Base-by-base conservation (phyloP, 2,113 vertebrate genomes). In the Psephotus haematonotus region DNA sequence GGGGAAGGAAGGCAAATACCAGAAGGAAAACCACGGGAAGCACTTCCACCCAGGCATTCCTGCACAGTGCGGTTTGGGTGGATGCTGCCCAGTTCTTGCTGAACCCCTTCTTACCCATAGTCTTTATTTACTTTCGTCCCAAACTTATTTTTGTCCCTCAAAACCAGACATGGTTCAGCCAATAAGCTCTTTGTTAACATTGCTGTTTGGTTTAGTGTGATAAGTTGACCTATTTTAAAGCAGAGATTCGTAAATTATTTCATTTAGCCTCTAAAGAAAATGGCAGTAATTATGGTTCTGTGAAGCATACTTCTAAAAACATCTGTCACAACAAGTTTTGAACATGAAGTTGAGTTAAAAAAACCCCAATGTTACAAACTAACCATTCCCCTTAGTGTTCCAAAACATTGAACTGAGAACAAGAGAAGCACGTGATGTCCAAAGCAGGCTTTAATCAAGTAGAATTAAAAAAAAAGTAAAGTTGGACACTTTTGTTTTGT, bases 151-250 rank as follows among this genome's bases (percentile, higher is more conserved):
- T 77, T 57, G 7, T 24, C 4, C 11, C 2, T 43, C 20, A 44
- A 24, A 91, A 90, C 8, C 1, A 67, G 78, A 18, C 24, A 0
- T 3, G 9, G 11, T 23, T 74, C 29, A 46, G 2, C 59, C 59
- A 86, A 22, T 62, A 35, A 71, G 7, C 10, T 17, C 18, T 64
- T 75, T 11, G 69, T 83, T 57, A 52, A 7, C 20, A 8, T 2
- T 31, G 43, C 6, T 2, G 0, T 24, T 65, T 60, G 39, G 23
- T 77, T 71, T 31, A 63, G 50, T 2, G 0, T 53, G 28, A 46
- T 37, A 39, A 33, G 16, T 24, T 22, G 18, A 41, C 17, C 65
- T 35, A 6, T 5, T 84, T 75, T 47, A 55, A 90, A 76, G 44
- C n/a, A 62, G 24, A 6, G 33, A 68, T 20, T 22, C 8, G 2